Conservation (phyloP, 2,888 invertebrate species). For the Sphaerophoria taeniata region DNA sequence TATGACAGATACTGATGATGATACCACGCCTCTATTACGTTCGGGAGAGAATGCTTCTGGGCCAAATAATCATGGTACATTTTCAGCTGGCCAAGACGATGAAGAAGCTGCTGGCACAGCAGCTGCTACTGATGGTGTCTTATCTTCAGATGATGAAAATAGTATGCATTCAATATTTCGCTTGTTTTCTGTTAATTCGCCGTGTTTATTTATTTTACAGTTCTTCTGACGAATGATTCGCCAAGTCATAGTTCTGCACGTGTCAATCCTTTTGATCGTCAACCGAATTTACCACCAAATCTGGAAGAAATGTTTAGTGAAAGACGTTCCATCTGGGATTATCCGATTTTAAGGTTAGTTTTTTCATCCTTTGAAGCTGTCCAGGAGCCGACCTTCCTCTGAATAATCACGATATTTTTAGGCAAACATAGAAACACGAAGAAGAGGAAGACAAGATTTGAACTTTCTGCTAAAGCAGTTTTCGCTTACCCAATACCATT, state of each 20-base stretch:
- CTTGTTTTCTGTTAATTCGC: background rate
- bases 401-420: too few species aligned
- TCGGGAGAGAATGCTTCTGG: constrained; percentile 81
- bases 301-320: constrained; percentile 77
- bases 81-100: constrained; percentile 75
- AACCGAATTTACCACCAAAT: constrained; percentile 80
- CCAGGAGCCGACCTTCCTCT: too few species aligned
- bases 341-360: constrained; percentile 77
- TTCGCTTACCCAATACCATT: too few species aligned
- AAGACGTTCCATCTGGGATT: constrained; percentile 77
- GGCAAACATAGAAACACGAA: too few species aligned
- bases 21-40: constrained; percentile 86
- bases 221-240: constrained; percentile 77
- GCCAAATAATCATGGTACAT: constrained; percentile 82
- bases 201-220: constrained; percentile 68
- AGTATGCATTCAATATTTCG: constrained; percentile 73
- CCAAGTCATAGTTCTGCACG: constrained; percentile 75
- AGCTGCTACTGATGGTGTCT: constrained; percentile 72
- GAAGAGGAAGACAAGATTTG: too few species aligned
- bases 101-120: constrained; percentile 69
- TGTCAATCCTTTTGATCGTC: constrained; percentile 82
- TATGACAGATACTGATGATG: constrained; percentile 87
- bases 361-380: background rate
- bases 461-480: too few species aligned
- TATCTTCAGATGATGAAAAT: constrained; percentile 81